Evolutionary conservation across 2,888 invertebrate species (phyloP).

Genomic region (Xylocampa areola): DNA sequence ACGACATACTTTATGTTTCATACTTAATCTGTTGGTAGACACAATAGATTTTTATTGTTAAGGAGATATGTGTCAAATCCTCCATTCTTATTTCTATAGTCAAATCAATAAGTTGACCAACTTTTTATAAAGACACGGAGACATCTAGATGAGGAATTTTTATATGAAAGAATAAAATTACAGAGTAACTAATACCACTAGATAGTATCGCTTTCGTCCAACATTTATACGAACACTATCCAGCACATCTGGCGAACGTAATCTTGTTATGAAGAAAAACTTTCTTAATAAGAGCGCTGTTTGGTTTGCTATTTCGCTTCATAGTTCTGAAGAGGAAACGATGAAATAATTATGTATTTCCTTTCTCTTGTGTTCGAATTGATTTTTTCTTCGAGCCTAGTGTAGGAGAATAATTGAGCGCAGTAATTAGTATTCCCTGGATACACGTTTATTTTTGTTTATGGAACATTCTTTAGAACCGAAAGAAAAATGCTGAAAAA

Average conservation of each 20-base stretch:
- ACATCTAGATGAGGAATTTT: constrained; percentile 20
- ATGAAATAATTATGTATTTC: constrained; percentile 69
- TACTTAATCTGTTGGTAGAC: no score
- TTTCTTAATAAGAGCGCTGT: constrained; percentile 87
- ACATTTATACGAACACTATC: constrained; percentile 78
- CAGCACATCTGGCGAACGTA: constrained; percentile 87
- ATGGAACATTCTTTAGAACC: background rate
- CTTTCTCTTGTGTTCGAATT: constrained; percentile 32
- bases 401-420: constrained; percentile 19
- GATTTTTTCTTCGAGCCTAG: constrained; percentile 30
- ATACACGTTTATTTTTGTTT: background rate
- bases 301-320: constrained; percentile 77
- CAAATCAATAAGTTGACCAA: no score
- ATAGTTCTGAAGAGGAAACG: constrained; percentile 67
- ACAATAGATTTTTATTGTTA: no score
- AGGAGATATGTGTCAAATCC: no score
- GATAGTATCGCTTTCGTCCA: constrained; percentile 57
- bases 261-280: constrained; percentile 88
- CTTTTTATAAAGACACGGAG: background rate
- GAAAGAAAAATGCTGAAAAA: constrained; percentile 5
- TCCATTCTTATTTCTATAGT: no score
- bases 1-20: no score
- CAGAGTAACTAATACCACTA: constrained; percentile 46
- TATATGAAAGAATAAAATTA: constrained; percentile 8
- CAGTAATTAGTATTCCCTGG: constrained; percentile 5